phyloP scores from a whole-genome alignment of 35 echinoderm and acorn worm genomes.

The Chiridota heheva region DNA sequence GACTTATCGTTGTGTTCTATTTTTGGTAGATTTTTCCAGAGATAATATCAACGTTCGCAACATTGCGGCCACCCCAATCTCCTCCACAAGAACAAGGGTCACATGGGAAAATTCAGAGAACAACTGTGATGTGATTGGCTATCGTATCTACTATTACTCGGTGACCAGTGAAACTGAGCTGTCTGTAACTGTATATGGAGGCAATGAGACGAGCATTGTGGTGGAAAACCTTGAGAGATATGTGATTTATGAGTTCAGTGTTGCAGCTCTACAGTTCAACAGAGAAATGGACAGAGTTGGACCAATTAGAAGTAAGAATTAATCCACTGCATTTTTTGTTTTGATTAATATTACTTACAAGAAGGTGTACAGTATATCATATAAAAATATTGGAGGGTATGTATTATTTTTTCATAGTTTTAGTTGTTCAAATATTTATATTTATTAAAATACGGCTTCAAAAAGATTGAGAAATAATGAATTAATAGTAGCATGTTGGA shows the following conservation, averaged over 20 bases:
- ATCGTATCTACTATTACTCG: slow-evolving; percentile 36
- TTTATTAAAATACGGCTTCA: no score
- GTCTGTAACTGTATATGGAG: background rate
- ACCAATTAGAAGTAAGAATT: no score
- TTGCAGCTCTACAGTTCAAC: slow-evolving; percentile 28
- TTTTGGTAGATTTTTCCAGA: slow-evolving; percentile 50
- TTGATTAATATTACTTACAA: no score
- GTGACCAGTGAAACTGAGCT: background rate
- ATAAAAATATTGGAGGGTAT: no score
- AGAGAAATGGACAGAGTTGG: slow-evolving; percentile 23
- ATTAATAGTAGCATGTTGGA: no score
- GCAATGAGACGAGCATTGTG: background rate
- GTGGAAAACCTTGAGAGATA: background rate
- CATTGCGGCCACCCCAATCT: slow-evolving; percentile 18
- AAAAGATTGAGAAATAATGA: no score
- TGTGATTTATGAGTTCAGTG: slow-evolving; percentile 1
- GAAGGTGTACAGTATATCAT: no score
- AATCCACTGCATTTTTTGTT: no score
- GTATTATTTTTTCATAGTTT: no score
- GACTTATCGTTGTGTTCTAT: no score
- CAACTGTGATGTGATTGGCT: slow-evolving; percentile 66
- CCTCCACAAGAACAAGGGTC: slow-evolving; percentile 9
- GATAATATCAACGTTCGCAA: slow-evolving; percentile 59
- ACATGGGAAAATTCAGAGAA: slow-evolving; percentile 63
- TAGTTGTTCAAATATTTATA: no score